phyloP scores from a whole-genome alignment of 2,113 vertebrate genomes.

The Esox niger region DNA sequence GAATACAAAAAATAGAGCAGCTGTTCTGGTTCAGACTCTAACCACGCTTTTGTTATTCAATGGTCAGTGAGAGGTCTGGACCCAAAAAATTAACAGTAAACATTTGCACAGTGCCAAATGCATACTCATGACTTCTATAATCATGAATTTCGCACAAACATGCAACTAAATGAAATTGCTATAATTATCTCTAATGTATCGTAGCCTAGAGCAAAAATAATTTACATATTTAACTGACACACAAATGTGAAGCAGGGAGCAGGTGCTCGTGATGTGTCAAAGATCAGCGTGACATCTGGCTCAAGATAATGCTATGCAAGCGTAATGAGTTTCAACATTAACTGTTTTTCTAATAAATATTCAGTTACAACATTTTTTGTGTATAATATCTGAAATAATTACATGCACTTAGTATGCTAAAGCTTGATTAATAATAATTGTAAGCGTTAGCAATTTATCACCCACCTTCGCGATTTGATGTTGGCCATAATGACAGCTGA shows the following conservation, averaged over 20 bases:
- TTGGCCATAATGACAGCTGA: slow-evolving; percentile 65
- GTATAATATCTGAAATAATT: too few relatives aligned
- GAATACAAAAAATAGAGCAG: too few relatives aligned
- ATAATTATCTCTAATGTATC: neutral
- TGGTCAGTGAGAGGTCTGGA: too few relatives aligned
- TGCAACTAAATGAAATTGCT: neutral
- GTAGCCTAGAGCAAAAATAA: too few relatives aligned
- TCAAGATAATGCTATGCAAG: neutral
- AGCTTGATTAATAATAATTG: neutral
- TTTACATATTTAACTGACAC: neutral
- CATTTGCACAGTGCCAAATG: too few relatives aligned
- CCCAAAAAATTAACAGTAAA: too few relatives aligned
- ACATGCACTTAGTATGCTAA: neutral
- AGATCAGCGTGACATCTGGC: slow-evolving; percentile 3
- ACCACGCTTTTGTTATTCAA: too few relatives aligned
- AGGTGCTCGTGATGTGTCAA: slow-evolving; percentile 34
- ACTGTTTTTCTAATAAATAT: too few relatives aligned
- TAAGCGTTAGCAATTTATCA: slow-evolving; percentile 9
- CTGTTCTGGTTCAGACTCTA: too few relatives aligned
- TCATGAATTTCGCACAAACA: too few relatives aligned
- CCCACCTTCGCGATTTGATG: slow-evolving; percentile 71
- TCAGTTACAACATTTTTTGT: neutral
- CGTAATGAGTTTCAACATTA: neutral
- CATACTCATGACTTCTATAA: too few relatives aligned
- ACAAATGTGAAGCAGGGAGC: slow-evolving; percentile 8